phyloP scores from a whole-genome alignment of 92 coral and sea anemone genomes.

The Epizoanthus fatuus region DNA sequence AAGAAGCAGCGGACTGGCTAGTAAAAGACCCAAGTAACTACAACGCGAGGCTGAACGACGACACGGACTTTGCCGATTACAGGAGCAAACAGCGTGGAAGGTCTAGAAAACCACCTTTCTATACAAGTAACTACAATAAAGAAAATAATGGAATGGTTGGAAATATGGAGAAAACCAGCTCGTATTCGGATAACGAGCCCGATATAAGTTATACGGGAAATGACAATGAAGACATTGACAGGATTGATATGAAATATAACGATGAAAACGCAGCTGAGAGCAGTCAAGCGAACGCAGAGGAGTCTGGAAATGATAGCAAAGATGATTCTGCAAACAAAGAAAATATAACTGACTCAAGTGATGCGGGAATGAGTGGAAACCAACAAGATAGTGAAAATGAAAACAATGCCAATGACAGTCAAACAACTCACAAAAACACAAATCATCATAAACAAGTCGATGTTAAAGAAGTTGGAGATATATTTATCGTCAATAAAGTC shows the following conservation, averaged over 20 bases:
- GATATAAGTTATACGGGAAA: not conserved
- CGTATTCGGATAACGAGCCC: slow-evolving; percentile 8
- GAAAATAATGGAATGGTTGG: slow-evolving; percentile 19
- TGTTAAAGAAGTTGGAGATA: slow-evolving; percentile 27
- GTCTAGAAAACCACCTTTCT: not conserved
- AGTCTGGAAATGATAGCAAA: not conserved
- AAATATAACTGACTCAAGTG: not conserved
- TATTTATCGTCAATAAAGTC: slow-evolving; percentile 24
- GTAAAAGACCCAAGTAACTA: slow-evolving; percentile 78
- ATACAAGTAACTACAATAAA: not conserved
- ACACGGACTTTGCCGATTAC: not conserved
- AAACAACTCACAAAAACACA: not conserved
- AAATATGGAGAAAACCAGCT: not conserved
- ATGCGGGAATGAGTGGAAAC: not conserved
- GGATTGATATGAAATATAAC: not conserved
- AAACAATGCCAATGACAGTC: not conserved
- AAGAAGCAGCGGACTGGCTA: slow-evolving; percentile 92
- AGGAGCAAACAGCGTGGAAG: slow-evolving; percentile 4
- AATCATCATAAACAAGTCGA: not conserved
- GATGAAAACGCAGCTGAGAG: not conserved
- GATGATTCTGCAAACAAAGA: not conserved
- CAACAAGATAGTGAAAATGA: not conserved
- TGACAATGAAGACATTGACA: not conserved
- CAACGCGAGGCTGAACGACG: slow-evolving; percentile 60
- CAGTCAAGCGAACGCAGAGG: not conserved